Percentiles rank a stretch among this genome's conserved stretches.
Evolutionary conservation across 2,797 vertebrate genomes (phyloP).

Genomic region (Cyprinodon diabolis): DNA sequence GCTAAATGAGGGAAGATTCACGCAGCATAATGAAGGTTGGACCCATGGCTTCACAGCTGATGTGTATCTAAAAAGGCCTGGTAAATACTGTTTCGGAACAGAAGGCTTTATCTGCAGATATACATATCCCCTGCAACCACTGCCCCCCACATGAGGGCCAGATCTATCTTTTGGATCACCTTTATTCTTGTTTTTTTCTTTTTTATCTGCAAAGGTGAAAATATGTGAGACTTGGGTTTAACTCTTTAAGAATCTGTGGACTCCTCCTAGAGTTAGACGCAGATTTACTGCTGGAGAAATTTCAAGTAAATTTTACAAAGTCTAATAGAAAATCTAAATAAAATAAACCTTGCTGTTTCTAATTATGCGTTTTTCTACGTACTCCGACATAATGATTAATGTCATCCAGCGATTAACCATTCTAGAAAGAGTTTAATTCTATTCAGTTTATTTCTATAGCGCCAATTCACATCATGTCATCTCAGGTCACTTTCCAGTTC

Average conservation of each 20-base stretch:
- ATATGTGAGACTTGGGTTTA: constrained; percentile 72
- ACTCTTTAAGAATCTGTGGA: constrained; percentile 63
- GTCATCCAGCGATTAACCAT: not conserved
- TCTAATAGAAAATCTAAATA: not conserved
- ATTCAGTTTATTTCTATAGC: too few species aligned
- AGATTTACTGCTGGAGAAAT: constrained; percentile 19
- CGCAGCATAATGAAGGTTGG: constrained; percentile 82
- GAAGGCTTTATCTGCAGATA: constrained; percentile 84
- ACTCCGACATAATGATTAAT: not conserved
- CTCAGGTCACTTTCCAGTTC: too few species aligned
- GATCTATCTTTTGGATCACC: constrained; percentile 77
- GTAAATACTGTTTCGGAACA: constrained; percentile 84
- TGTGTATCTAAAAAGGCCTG: constrained; percentile 83
- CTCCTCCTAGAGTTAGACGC: constrained; percentile 19
- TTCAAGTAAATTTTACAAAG: constrained; percentile 1
- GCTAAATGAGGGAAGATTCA: constrained; percentile 87
- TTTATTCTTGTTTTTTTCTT: constrained; percentile 71
- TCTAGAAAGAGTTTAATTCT: not conserved
- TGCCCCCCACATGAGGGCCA: constrained; percentile 82
- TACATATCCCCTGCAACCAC: constrained; percentile 84
- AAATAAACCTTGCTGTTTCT: not conserved
- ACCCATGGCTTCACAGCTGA: constrained; percentile 82
- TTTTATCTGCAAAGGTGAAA: constrained; percentile 65
- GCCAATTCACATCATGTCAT: too few species aligned
- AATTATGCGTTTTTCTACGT: not conserved